Base-by-base conservation (phyloP, 2,888 invertebrate genomes). In the Morpho deidamia region DNA sequence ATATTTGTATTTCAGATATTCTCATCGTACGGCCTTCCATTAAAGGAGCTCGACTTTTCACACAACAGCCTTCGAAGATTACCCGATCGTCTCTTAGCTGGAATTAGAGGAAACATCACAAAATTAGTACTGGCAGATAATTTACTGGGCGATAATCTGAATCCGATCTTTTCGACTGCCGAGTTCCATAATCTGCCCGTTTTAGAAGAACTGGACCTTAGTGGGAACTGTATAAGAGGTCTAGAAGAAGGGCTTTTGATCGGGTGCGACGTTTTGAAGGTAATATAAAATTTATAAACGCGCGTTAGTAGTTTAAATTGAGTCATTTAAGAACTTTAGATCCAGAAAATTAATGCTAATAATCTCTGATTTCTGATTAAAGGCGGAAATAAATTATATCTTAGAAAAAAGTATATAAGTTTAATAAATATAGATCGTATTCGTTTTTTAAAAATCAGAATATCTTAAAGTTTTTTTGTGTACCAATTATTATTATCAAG, bases 91-190 rank as follows among this genome's bases (percentile, higher is more conserved):
- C 87, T 95, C 1, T 90, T 97, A 43, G 91, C 91, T 11, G 93
- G 93, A 1, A 84, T 95, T 0, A 85, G 90, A 68, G 90, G 91
- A 1, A 93, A 93, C 8, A 83, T 97, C 39, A 92, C 92, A 12
- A 94, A 94, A 66, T 76, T 97, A 39, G 91, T 92, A 11, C 79
- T 97, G 50, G 92, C 94, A 33, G 93, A 96, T 70, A 97, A 97
- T 74, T 85, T 96, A n/a, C 90, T 97, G 33, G 97, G 97, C 1
- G 97, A 97, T 74, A 96, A 95, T 68, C 83, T 97, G 33, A 97
- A 97, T 81, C 97, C 97, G 0, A 96, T 97, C 63, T 97, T 97
- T 79, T 95, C 96, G 12, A 95, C 95, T 41, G 93, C 94, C 34
- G 97, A 97, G 78, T 93, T 97, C 58, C 95, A 95, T 65, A 93